Evolutionary conservation across 2,888 invertebrate genomes (phyloP), one percentile per base, ranked within the genome.

Genomic region (Melieria picta): DNA sequence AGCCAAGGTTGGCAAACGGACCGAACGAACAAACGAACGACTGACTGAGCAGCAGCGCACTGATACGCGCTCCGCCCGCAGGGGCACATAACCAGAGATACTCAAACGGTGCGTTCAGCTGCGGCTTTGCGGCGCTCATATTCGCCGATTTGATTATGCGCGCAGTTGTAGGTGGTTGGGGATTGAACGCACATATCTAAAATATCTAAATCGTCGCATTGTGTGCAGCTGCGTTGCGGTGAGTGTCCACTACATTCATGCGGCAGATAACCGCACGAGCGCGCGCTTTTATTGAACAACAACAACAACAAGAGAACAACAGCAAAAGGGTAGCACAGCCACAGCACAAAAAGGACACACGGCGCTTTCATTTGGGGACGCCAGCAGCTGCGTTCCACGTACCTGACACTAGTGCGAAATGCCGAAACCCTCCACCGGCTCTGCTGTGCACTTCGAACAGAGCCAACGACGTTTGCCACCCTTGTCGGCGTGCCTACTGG

Each of bases 121-220:
- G 16, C 16, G 16, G 16, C 16, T 16, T 16, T 16, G 76, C 62
- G 64, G 57, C 82, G 81, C 81, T 74, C 58, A 11, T 48, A 13
- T n/a, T n/a, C 52, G 52, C 13, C 52, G 13, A 11, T 46, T 63
- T 52, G 11, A 50, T 10, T 61, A 30, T 55, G 45, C 56, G 56
- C n/a, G 16, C 55, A 65, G 9, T 10, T 10, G 11, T 10, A 16
- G 57, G 57, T 16, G 10, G 30, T 57, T 57, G 10, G 30, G 7
- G 45, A 7, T 9, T 50, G 46, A 60, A 58, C 9, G 16, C 50
- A 10, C 77, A 77, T 79, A 76, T 81, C 81, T 80, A 81, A 82
- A 80, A 82, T 82, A 82, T 82, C 81, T 81, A 81, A 81, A 82
- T 80, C 78, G 81, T 76, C 74, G 64, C 60, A 56, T 61, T 61